Evolutionary conservation across 2,113 vertebrate genomes (phyloP).

Genomic region (Siniperca chuatsi): DNA sequence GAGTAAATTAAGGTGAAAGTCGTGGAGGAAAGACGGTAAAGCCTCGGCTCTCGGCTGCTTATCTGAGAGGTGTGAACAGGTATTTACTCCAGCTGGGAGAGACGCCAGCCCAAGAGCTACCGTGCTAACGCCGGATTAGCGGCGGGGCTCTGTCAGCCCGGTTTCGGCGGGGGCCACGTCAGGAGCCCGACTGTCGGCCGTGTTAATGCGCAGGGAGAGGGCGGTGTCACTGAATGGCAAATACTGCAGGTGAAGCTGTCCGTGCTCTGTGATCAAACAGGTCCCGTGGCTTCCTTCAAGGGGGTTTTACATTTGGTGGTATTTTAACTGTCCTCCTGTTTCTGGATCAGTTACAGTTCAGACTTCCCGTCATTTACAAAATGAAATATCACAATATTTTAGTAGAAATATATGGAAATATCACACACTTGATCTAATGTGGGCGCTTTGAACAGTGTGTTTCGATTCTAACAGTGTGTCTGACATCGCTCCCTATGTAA

Average conservation of each 20-base stretch:
- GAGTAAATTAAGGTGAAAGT: conserved; percentile 76
- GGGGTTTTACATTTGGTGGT: neutral
- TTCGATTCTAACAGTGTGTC: no score
- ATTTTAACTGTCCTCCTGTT: neutral
- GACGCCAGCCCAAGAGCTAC: conserved; percentile 49
- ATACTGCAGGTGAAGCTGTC: neutral
- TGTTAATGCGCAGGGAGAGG: neutral
- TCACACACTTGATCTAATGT: no score
- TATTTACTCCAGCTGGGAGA: conserved; percentile 78
- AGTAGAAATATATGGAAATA: neutral
- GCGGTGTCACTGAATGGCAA: neutral
- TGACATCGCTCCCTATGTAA: no score
- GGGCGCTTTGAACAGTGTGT: no score
- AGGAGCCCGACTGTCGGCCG: neutral
- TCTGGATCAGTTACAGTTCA: neutral
- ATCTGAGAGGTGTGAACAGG: conserved; percentile 73
- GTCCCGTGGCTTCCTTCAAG: neutral
- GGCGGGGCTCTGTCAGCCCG: conserved; percentile 65
- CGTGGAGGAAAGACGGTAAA: conserved; percentile 64
- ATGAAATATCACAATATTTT: neutral
- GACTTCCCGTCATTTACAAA: neutral
- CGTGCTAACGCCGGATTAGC: conserved; percentile 79
- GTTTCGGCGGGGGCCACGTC: conserved; percentile 32
- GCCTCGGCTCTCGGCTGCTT: conserved; percentile 63
- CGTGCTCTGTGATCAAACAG: conserved; percentile 14